A percentile compares a stretch with the other conserved stretches of the same genome.
phyloP scores from a whole-genome alignment of 2,113 vertebrate species.

The Sylvietta virens region DNA sequence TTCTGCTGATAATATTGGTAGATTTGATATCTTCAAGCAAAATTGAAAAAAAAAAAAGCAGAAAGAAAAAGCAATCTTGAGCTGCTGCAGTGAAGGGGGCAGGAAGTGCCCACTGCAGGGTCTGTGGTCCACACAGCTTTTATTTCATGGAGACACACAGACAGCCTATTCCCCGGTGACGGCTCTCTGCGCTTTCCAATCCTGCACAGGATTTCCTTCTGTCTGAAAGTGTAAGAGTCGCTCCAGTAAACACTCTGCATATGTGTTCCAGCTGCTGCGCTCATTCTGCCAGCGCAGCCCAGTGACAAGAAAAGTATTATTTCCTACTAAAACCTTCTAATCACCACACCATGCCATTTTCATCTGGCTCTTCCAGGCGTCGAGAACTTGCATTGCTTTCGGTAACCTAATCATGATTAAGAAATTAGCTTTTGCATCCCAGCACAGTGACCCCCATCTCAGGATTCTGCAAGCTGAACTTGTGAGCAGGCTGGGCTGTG shows the following conservation, averaged over 20 bases:
- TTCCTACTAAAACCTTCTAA: constrained; percentile 70
- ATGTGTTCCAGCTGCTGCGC: constrained; percentile 74
- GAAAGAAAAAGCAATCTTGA: not conserved
- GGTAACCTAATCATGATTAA: constrained; percentile 35
- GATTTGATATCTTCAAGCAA: constrained; percentile 20
- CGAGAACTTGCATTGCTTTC: not conserved
- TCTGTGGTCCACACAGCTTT: constrained; percentile 61
- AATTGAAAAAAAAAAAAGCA: not conserved
- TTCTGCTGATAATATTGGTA: constrained; percentile 47
- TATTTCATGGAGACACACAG: constrained; percentile 70
- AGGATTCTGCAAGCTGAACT: not conserved
- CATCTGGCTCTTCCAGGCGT: constrained; percentile 37
- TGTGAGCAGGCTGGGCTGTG: not conserved
- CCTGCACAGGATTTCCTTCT: constrained; percentile 79
- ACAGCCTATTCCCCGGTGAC: constrained; percentile 69
- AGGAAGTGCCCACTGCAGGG: constrained; percentile 56
- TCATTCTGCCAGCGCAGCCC: constrained; percentile 43
- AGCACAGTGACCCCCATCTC: not conserved
- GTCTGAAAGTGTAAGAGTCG: constrained; percentile 73
- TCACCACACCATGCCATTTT: constrained; percentile 57
- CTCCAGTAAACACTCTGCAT: constrained; percentile 74
- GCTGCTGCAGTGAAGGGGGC: not conserved
- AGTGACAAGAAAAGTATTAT: constrained; percentile 77
- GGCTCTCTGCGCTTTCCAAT: constrained; percentile 57
- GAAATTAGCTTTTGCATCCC: constrained; percentile 44